These are phyloP conservation scores for Frankliniella fusca DNA, from an alignment of 2,888 invertebrate species.

Conservation along the genomic window DNA sequence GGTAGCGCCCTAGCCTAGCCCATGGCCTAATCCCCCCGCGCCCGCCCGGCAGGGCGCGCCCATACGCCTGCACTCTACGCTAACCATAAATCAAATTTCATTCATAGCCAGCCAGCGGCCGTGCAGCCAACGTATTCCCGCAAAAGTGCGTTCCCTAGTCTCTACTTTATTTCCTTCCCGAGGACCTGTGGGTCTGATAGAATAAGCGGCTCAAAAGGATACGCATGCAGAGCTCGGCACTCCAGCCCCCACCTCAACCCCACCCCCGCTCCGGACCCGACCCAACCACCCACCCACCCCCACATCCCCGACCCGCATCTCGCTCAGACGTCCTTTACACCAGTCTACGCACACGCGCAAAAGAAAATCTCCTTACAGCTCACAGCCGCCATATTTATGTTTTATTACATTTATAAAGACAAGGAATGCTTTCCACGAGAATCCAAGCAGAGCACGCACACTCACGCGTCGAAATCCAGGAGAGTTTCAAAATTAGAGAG, in stretches of 20 bases:
- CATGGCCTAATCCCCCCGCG: background rate
- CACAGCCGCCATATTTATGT: no score
- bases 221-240: no score
- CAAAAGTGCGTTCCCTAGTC: conserved; percentile 18
- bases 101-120: conserved; percentile 2
- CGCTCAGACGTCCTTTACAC: background rate
- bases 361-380: no score
- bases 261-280: background rate
- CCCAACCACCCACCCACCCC: background rate
- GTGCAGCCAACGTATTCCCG: conserved; percentile 2
- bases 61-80: background rate
- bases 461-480: no score
- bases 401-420: no score
- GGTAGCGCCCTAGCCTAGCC: background rate
- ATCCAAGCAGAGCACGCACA: no score
- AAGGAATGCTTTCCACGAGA: no score
- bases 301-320: background rate
- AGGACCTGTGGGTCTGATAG: background rate
- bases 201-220: background rate
- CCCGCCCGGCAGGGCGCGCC: background rate
- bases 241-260: background rate
- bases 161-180: background rate
- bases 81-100: conserved; percentile 8
- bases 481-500: no score
- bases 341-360: background rate